phyloP scores from a whole-genome alignment of 2,113 vertebrate genomes.

The Brevimyrus niger region DNA sequence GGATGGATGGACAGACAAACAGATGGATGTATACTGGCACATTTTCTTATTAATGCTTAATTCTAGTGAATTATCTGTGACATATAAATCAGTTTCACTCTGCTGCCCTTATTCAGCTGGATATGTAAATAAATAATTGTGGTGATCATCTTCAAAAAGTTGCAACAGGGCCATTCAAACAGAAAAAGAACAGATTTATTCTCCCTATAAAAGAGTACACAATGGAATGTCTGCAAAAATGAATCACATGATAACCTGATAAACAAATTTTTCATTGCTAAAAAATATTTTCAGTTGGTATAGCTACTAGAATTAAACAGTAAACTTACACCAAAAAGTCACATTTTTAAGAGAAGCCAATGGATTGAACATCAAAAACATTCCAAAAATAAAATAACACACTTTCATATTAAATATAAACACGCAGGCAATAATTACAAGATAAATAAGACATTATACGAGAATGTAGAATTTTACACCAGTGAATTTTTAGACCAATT shows the following conservation, averaged over 20 bases:
- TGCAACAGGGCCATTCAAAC: not conserved
- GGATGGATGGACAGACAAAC: not conserved
- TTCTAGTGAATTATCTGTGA: not conserved
- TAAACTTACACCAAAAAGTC: not conserved
- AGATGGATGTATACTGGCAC: not conserved
- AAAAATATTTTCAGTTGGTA: not conserved
- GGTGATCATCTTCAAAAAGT: not conserved
- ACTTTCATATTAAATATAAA: not conserved
- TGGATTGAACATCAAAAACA: not conserved
- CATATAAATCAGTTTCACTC: not conserved
- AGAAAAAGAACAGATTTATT: not conserved
- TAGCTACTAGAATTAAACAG: not conserved
- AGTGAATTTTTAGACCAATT: constrained; percentile 7
- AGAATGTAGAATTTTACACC: not conserved
- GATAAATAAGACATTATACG: not conserved
- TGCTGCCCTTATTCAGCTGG: not conserved
- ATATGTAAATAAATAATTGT: not conserved
- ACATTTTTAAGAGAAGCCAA: not conserved
- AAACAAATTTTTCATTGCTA: not conserved
- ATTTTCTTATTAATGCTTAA: not conserved
- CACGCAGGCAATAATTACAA: not conserved
- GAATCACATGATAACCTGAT: not conserved
- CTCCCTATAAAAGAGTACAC: not conserved
- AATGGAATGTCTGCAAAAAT: not conserved
- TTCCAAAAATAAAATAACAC: not conserved